These are phyloP conservation scores for Phallusia fumigata DNA, from an alignment of 23 tunicate genomes.

Conservation along the genomic window DNA sequence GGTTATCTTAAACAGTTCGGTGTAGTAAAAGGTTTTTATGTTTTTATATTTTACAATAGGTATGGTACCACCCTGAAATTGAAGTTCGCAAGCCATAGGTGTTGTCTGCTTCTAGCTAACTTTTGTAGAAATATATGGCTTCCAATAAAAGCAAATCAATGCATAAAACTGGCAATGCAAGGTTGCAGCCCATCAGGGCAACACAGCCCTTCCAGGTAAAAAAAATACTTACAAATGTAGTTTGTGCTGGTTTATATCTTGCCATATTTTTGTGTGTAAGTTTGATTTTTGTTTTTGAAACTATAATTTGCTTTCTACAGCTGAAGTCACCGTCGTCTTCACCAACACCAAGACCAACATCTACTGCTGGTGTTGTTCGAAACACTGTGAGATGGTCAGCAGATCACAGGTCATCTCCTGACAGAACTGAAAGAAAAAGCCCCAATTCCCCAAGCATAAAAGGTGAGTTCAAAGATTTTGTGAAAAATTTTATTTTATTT, in stretches of 20 bases:
- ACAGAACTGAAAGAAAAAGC: slow-evolving; percentile 73
- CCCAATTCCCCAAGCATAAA: slow-evolving; percentile 88
- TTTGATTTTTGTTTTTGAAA: slow-evolving; percentile 1
- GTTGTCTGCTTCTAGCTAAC: background rate
- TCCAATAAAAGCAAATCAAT: slow-evolving; percentile 39
- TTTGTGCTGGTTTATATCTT: no score
- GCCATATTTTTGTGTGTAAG: background rate
- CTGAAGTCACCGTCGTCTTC: slow-evolving; percentile 88
- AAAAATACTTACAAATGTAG: no score
- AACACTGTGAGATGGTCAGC: slow-evolving; percentile 67
- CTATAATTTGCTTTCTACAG: background rate
- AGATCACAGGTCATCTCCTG: slow-evolving; percentile 87
- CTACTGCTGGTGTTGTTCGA: slow-evolving; percentile 43
- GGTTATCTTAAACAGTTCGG: no score
- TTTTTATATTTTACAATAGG: background rate
- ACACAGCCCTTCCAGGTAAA: slow-evolving; percentile 89
- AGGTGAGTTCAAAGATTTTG: slow-evolving; percentile 33
- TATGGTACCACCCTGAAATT: background rate
- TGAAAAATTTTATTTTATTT: no score
- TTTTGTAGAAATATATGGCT: slow-evolving; percentile 25
- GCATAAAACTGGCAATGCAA: slow-evolving; percentile 36
- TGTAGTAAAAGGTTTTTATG: background rate
- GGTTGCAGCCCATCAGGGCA: slow-evolving; percentile 82
- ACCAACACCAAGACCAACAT: slow-evolving; percentile 81
- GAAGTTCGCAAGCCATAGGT: background rate